Evolutionary conservation across 2,113 vertebrate species (phyloP), one percentile per base, ranked within the genome.

Genomic region (Cavia porcellus): DNA sequence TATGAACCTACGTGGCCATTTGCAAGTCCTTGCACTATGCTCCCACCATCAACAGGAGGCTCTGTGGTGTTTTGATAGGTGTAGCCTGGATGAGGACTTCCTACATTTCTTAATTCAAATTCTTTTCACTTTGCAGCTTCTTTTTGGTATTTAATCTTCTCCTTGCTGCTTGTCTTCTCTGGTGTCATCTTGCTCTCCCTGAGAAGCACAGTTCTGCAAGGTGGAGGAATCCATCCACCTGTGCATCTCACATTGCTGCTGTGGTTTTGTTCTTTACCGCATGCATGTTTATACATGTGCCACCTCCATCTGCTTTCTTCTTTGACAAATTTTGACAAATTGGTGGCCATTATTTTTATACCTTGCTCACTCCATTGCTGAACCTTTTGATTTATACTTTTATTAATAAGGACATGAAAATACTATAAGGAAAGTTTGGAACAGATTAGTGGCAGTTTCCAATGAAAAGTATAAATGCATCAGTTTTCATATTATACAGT

Each of bases 101-200:
- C 66, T 35, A 32, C 32, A 35, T 14, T 68, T 30, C 32, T 35
- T 68, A 32, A 17, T 68, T 6, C 66, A 68, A 68, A 35, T 68
- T 68, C 66, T 68, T 32, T 68, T 68, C 66, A 97, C 68, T 0
- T 1, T 62, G 10, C 25, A 3, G 11, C 90, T 98, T n/a, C 97
- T 95, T 0, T 99, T 98, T 88, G 98, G 98, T 42, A 96, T 97
- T 1, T 68, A 5, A 68, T 35, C 13, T 35, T 68, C 66, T 68
- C 66, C 66, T 30, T 68, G 13, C 7, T 68, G 66, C 32, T 68
- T 2, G 5, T 68, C 12, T 68, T 32, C 66, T 68, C 35, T 7
- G 5, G 66, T 68, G 66, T 68, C 66, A 68, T 68, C 32, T 68
- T 68, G 32, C 35, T 68, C 66, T 68, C 32, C 35, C 13, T 66